A percentile compares a stretch with the other conserved stretches of the same genome.
Evolutionary conservation across 2,113 vertebrate species (phyloP).

Genomic region (Coptodon bakossiorum): DNA sequence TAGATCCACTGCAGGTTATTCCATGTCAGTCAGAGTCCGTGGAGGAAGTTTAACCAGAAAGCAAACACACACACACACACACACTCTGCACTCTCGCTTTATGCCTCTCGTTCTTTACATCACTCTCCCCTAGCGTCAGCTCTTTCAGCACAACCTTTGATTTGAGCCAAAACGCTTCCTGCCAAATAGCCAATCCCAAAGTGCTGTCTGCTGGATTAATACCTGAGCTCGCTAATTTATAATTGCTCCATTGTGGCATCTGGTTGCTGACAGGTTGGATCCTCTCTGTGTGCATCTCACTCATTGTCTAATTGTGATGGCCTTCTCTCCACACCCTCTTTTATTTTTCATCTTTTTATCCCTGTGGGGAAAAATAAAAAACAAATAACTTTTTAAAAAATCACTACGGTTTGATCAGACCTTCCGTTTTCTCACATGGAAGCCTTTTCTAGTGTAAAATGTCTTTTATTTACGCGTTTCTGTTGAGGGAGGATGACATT

Average conservation of each 20-base stretch:
- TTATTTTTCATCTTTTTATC: not conserved
- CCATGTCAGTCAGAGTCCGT: not conserved
- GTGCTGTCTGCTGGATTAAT: slow-evolving; percentile 53
- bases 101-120: slow-evolving; percentile 15
- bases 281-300: not conserved
- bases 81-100: not conserved
- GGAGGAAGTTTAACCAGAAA: not conserved
- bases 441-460: not conserved
- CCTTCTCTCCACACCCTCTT: not conserved
- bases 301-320: not conserved
- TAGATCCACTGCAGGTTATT: not conserved
- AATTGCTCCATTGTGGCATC: slow-evolving; percentile 53
- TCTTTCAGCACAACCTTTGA: slow-evolving; percentile 40
- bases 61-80: not conserved
- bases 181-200: slow-evolving; percentile 55
- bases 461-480: not conserved
- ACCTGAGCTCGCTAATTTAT: slow-evolving; percentile 54
- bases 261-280: slow-evolving; percentile 33
- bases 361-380: not conserved
- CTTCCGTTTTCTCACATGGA: not conserved
- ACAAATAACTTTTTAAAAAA: not conserved
- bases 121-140: slow-evolving; percentile 25
- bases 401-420: not conserved
- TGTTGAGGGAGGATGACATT: not conserved
- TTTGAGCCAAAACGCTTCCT: slow-evolving; percentile 44